Evolutionary conservation across 2,888 invertebrate genomes (phyloP).

Genomic region (Sarcophaga rosellei): DNA sequence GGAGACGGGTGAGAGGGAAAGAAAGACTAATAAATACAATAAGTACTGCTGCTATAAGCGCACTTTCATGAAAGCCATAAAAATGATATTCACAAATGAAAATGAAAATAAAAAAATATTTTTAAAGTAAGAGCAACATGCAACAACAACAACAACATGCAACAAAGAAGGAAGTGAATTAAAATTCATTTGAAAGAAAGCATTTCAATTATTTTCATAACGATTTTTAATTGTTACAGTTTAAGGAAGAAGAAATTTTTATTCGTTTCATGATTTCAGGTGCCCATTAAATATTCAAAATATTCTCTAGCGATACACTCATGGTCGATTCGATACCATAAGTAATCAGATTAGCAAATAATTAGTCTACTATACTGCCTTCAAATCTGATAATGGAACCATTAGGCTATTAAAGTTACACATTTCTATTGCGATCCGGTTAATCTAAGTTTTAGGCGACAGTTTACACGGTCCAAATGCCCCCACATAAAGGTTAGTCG

Average conservation of each 20-base stretch:
- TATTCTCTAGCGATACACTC: background rate
- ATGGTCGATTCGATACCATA: background rate
- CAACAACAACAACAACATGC: background rate
- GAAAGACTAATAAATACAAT: background rate
- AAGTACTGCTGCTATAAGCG: background rate
- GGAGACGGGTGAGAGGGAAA: background rate
- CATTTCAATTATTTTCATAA: background rate
- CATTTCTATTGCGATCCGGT: too few species aligned
- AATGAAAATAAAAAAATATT: background rate
- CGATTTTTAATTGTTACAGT: background rate
- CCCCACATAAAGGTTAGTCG: too few species aligned
- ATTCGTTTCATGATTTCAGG: background rate
- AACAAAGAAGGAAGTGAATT: constrained; percentile 13
- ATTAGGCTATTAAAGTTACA: too few species aligned
- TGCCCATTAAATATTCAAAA: background rate
- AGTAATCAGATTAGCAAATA: background rate
- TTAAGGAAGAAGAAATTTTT: background rate
- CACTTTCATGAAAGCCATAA: constrained; percentile 37
- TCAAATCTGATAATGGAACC: too few species aligned
- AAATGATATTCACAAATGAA: constrained; percentile 25
- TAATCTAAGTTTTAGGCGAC: too few species aligned
- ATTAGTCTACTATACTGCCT: too few species aligned
- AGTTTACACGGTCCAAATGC: too few species aligned
- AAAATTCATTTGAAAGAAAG: constrained; percentile 10
- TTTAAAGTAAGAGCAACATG: too few species aligned